Conservation (phyloP, 1,140 invertebrate species). For the Musca vetustissima region DNA sequence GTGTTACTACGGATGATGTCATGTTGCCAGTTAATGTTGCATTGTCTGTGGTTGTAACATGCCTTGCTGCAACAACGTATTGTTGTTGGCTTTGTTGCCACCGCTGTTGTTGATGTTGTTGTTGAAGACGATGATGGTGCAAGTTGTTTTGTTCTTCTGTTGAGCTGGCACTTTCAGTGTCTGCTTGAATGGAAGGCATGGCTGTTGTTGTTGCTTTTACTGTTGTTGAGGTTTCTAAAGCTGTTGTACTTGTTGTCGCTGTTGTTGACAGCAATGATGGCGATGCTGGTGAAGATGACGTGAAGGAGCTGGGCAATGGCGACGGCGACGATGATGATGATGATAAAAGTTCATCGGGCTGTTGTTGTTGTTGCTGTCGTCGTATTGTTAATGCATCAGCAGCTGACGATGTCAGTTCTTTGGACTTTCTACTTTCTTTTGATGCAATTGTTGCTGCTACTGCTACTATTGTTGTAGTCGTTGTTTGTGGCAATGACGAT, state of each 20-base stretch:
- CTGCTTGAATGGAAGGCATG: neutral
- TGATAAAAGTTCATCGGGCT: conserved; percentile 2
- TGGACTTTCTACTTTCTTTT: no score
- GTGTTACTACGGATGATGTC: conserved; percentile 1
- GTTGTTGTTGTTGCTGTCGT: conserved; percentile 1
- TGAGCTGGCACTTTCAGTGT: neutral
- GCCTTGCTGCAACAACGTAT: no score
- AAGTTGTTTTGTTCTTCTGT: neutral
- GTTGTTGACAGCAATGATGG: neutral
- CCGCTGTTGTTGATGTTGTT: neutral
- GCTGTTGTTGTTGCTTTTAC: neutral
- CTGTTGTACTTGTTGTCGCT: neutral
- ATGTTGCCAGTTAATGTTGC: conserved; percentile 10
- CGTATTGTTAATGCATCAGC: neutral
- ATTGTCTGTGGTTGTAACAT: neutral
- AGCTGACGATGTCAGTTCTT: no score
- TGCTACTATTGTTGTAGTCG: no score
- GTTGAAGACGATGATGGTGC: neutral
- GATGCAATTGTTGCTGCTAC: neutral
- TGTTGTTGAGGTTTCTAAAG: neutral
- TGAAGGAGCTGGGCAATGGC: neutral
- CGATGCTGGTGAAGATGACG: neutral
- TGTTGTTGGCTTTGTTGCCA: neutral
- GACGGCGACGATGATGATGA: neutral
- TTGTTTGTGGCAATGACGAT: neutral